These are phyloP conservation scores for Molossus molossus DNA, from an alignment of 2,797 vertebrate genomes.

Conservation along the genomic window DNA sequence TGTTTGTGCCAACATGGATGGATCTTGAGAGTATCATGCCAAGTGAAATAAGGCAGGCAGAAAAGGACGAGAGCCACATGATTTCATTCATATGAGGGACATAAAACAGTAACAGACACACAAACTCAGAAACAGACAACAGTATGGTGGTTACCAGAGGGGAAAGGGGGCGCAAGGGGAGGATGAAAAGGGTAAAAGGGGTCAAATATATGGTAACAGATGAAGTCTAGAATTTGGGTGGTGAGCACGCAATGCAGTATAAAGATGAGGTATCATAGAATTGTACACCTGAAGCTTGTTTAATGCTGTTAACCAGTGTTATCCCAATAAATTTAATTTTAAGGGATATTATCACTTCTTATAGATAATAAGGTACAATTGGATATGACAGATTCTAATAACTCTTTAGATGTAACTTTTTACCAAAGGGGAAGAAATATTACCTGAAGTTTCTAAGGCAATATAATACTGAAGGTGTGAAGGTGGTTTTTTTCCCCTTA, in stretches of 20 bases:
- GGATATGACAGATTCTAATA: background rate
- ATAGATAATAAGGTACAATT: background rate
- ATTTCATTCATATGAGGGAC: background rate
- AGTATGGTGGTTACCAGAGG: background rate
- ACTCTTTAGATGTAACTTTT: conserved; percentile 8
- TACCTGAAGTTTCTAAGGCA: background rate
- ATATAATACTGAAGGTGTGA: background rate
- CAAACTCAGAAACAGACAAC: background rate
- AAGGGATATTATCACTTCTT: background rate
- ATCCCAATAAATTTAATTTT: background rate
- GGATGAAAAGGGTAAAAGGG: background rate
- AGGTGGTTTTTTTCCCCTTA: conserved; percentile 3
- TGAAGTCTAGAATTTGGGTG: background rate
- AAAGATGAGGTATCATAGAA: background rate
- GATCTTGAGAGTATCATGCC: background rate
- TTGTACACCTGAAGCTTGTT: background rate
- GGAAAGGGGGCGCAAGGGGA: background rate
- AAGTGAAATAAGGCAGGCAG: background rate
- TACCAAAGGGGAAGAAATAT: background rate
- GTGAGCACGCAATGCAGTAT: background rate
- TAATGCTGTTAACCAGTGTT: background rate
- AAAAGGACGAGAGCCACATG: background rate
- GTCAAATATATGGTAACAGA: background rate
- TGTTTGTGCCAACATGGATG: background rate
- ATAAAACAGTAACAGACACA: background rate